Evolutionary conservation across 2,797 vertebrate species (phyloP), one percentile per base, ranked within the genome.

Genomic region (Halcyon chelicuti): DNA sequence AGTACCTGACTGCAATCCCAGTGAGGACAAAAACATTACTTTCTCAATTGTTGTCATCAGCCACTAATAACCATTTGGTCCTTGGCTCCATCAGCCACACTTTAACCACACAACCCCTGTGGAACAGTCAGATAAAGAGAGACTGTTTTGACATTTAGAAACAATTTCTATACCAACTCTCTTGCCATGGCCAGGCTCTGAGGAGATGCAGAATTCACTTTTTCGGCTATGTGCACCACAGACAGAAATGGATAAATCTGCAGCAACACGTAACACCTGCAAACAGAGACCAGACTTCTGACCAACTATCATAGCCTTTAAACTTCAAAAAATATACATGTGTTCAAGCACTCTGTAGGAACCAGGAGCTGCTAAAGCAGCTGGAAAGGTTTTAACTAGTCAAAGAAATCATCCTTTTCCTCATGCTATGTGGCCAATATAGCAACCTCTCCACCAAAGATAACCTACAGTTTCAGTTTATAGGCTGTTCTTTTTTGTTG

Each of bases 51-150:
- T 96, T 98, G 98, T 98, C 98, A 98, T 92, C 47, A 55, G 29
- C 95, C 58, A 96, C 96, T 98, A 98, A 97, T 98, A 98, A 98
- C 97, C 98, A 98, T 98, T 97, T 97, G 93, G 98, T 98, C 98
- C 98, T 95, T 95, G 96, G 98, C 96, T 97, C 98, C 98, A 95
- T 86, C 96, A 98, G 97, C 96, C 96, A 97, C 89, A 92, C 94
- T 95, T 94, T 75, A 49, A 78, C 83, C 97, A 82, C 93, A 88
- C 55, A 85, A 85, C 63, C 73, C 78, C 89, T 21, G 31, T 67
- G 65, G 49, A 81, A 51, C 5, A 51, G 87, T 76, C 89, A 84
- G 29, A 29, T 58, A 29, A 37, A 92, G 57, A 33, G 46, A 89
- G 58, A 84, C 39, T 67, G 65, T 88, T 95, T 44, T 77, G 94